Conservation (phyloP, 2,797 vertebrate genomes). For the Mycteria americana region DNA sequence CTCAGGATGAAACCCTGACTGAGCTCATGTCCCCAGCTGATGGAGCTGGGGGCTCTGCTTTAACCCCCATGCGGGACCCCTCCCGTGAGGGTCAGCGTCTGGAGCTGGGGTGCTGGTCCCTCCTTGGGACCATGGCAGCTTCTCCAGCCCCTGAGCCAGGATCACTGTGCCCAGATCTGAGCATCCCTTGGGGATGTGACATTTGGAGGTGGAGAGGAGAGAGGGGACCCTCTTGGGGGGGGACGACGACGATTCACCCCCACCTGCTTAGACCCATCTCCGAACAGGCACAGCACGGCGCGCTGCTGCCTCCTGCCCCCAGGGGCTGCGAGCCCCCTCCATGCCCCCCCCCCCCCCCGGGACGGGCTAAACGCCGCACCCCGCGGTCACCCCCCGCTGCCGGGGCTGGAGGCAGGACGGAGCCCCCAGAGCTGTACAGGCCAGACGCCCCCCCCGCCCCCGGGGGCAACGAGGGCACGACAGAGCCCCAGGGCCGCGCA, state of each 20-base stretch:
- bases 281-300: rapidly evolving
- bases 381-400: neutral
- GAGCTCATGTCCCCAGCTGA: neutral
- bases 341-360: too few relatives aligned
- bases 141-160: neutral
- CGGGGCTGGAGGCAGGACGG: neutral
- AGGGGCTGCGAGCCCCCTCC: neutral
- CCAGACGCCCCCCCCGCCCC: neutral
- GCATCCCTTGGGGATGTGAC: neutral
- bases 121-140: neutral
- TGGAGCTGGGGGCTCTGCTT: neutral
- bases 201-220: neutral
- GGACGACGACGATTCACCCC: rapidly evolving
- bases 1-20: neutral
- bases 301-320: neutral
- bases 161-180: neutral
- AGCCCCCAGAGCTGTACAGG: too few relatives aligned
- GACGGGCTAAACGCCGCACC: neutral
- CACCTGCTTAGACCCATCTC: neutral
- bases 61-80: rapidly evolving
- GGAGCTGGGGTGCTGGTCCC: neutral
- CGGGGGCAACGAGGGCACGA: too few relatives aligned
- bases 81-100: rapidly evolving
- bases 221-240: neutral
- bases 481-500: too few relatives aligned